Evolutionary conservation across 2,888 invertebrate species (phyloP), one percentile per base, ranked within the genome.

Genomic region (Creontiades dilutus): DNA sequence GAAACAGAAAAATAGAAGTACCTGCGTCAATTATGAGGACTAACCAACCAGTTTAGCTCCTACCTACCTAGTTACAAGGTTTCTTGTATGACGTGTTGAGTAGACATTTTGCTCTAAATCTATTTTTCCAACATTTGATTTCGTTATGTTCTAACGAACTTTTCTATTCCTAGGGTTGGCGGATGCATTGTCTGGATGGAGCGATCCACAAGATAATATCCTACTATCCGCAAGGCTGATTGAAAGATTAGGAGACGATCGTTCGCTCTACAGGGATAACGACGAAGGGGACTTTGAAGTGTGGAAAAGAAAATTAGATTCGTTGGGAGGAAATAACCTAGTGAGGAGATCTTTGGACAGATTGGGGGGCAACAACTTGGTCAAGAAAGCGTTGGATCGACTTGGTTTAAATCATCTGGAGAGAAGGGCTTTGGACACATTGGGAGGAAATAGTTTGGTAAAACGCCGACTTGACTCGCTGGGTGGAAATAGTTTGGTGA

Each of bases 401-500:
- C 28, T 88, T 16, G 88, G 88, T n/a, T 55, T 78, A 23, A 78
- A 52, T 28, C 46, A 52, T 14, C 23, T 88, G 28, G 27, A 55
- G 0, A 68, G 48, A 47, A 46, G 86, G 23, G 47, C 57, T 16
- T 19, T 86, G 19, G 86, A 86, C n/a, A 86, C 75, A 0, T 46
- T 89, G 47, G 89, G 75, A 11, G 48, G 80, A 76, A 48, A 76
- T 55, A 28, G 28, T 19, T 16, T 85, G 19, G 27, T 84, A 28
- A 86, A 76, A 52, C 19, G 85, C 12, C 48, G 27, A 28, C 37
- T 86, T 0, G 89, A 90, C 57, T 57, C 68, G 0, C 16, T 89
- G 19, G 90, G 89, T 13, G 90, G 90, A 12, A 61, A 89, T 48
- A 75, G 48, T 14, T 52, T 88, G 52, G 76, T 52, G 48, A 88